A percentile compares a stretch with the other conserved stretches of the same genome.
phyloP scores from a whole-genome alignment of 2,113 vertebrate species.

The Uria lomvia region DNA sequence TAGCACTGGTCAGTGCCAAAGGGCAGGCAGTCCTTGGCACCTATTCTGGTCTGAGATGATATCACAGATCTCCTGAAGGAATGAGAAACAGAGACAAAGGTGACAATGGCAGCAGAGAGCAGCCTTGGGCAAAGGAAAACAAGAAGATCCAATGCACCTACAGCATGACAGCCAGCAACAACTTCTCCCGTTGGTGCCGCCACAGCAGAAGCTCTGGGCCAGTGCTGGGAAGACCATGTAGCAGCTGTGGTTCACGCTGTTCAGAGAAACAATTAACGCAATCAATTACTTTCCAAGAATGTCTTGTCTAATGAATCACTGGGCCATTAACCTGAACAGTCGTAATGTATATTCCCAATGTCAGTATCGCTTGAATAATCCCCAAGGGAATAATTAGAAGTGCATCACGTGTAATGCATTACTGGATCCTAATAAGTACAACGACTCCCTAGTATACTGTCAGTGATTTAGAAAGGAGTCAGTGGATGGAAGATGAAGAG shows the following conservation, averaged over 20 bases:
- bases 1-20: background rate
- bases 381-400: slow-evolving; percentile 1
- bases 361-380: slow-evolving; percentile 6
- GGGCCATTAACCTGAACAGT: slow-evolving; percentile 22
- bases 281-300: slow-evolving; percentile 31
- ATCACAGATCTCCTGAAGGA: background rate
- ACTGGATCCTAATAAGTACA: background rate
- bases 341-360: background rate
- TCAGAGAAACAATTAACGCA: slow-evolving; percentile 2
- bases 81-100: background rate
- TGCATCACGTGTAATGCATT: background rate
- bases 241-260: background rate
- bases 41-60: background rate
- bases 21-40: background rate
- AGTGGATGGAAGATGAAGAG: background rate
- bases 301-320: slow-evolving; percentile 27
- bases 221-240: background rate
- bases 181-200: fast-evolving
- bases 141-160: background rate
- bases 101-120: background rate
- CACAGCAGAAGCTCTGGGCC: background rate
- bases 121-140: background rate
- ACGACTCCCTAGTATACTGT: background rate
- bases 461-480: background rate
- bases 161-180: background rate